These are phyloP conservation scores for Meta bourneti DNA, from an alignment of 2,888 invertebrate species.

Conservation along the genomic window DNA sequence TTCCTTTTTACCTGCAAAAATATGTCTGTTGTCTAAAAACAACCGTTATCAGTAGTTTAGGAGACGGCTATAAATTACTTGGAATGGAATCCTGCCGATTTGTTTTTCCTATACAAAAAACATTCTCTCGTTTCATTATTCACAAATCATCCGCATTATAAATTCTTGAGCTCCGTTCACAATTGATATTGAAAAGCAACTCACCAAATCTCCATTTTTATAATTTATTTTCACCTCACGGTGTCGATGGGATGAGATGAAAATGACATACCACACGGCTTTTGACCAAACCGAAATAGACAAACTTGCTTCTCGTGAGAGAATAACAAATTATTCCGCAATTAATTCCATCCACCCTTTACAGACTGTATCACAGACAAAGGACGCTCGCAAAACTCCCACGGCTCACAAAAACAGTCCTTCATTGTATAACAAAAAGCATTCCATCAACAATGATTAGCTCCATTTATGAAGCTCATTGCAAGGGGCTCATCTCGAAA, in stretches of 20 bases:
- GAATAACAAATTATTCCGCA: not conserved
- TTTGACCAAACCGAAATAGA: not conserved
- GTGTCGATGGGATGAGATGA: not conserved
- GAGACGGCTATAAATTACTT: no score
- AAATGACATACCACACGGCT: not conserved
- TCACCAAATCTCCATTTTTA: not conserved
- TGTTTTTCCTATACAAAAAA: no score
- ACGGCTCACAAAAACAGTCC: conserved; percentile 33
- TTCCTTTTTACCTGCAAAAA: no score
- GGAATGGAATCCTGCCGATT: no score
- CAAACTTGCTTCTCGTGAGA: conserved; percentile 32
- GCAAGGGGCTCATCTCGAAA: not conserved
- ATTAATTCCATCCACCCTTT: conserved; percentile 12
- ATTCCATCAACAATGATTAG: conserved; percentile 58
- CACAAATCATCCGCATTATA: no score
- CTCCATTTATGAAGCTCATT: conserved; percentile 30
- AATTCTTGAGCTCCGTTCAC: not conserved
- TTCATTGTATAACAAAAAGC: conserved; percentile 67
- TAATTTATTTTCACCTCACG: not conserved
- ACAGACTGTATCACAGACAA: conserved; percentile 14
- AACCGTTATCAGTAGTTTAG: no score
- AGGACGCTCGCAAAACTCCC: conserved; percentile 28
- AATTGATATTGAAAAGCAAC: not conserved
- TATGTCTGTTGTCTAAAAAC: no score
- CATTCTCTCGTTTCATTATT: no score